Evolutionary conservation across 2,113 vertebrate species (phyloP).

Genomic region (Nibea albiflora): DNA sequence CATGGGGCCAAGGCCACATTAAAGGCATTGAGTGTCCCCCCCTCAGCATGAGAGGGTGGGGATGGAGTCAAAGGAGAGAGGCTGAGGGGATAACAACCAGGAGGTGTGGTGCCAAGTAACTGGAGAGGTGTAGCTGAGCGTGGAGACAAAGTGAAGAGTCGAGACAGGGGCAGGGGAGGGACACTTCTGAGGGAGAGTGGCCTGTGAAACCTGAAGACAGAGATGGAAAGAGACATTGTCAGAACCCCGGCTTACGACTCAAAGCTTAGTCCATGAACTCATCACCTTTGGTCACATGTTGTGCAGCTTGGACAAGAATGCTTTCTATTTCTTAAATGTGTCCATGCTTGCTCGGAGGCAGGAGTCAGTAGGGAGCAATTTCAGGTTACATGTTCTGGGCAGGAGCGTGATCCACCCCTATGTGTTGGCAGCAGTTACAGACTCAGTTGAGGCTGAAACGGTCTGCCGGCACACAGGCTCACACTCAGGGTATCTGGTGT

Average conservation of each 20-base stretch:
- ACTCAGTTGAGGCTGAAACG: conserved; percentile 35
- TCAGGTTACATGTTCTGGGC: conserved; percentile 53
- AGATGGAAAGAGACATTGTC: conserved; percentile 56
- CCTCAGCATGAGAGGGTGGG: conserved; percentile 63
- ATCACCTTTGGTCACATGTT: conserved; percentile 68
- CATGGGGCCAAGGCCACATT: conserved; percentile 86
- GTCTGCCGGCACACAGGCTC: conserved; percentile 60
- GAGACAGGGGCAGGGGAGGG: conserved; percentile 56
- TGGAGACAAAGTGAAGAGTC: conserved; percentile 63
- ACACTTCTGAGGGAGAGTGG: conserved; percentile 54
- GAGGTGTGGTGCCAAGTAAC: conserved; percentile 91
- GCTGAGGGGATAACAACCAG: conserved; percentile 90
- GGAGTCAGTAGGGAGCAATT: conserved; percentile 62
- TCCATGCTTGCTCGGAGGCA: conserved; percentile 57
- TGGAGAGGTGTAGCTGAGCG: conserved; percentile 84
- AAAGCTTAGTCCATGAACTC: conserved; percentile 62
- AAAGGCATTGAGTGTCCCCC: conserved; percentile 86
- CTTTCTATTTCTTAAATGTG: conserved; percentile 64
- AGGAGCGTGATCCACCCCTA: conserved; percentile 57
- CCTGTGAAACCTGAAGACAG: conserved; percentile 76
- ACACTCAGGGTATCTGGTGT: conserved; percentile 69
- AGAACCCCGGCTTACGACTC: conserved; percentile 49
- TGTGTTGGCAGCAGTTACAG: conserved; percentile 67
- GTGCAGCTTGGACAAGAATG: conserved; percentile 53
- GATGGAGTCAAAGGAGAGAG: conserved; percentile 67